Evolutionary conservation across 1,140 invertebrate genomes (phyloP), one percentile per base, ranked within the genome.

Genomic region (Brachionus rotundiformis): DNA sequence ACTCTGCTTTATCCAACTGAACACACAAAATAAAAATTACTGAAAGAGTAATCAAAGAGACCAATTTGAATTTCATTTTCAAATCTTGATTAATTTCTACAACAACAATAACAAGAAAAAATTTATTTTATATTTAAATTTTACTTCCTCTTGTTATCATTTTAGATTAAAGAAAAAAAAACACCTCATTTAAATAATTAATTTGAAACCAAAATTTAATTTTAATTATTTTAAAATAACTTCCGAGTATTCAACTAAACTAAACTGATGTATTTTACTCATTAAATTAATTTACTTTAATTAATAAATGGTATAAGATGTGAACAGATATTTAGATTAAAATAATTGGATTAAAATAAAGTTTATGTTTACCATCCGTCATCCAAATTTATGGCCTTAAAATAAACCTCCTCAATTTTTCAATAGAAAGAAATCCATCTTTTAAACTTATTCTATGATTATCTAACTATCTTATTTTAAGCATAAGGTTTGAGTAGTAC

Each of bases 21-120:
- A 68, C 8, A 33, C 63, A 31, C 11, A 33, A 33, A n/a, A 68
- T 27, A 68, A 68, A 33, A 33, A 33, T 29, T 31, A 68, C 6
- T 31, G 31, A 7, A 10, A 68, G 8, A 11, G 31, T 68, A 6
- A 68, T 33, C 11, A 68, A 33, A 5, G 27, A 33, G n/a, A 68
- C 8, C n/a, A 68, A 4, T 68, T 68, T 68, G n/a, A 33, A 68
- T 33, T 68, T 68, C 63, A 68, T 68, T 68, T 68, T 68, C 3
- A 6, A 31, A 31, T 63, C 47, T 49, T 49, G 3, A 0, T 49
- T 3, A 49, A 49, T 49, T 49, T 49, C 16, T 49, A 16, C 3
- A 16, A 49, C n/a, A n/a, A n/a, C n/a, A n/a, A n/a, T n/a, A 36
- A 36, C 33, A 36, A 36, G 8, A 49, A 13, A 49, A 49, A 19